Percentiles rank a stretch among this genome's conserved stretches.
Conservation (phyloP, 2,888 invertebrate genomes). For the Chrysolina oricalcia region DNA sequence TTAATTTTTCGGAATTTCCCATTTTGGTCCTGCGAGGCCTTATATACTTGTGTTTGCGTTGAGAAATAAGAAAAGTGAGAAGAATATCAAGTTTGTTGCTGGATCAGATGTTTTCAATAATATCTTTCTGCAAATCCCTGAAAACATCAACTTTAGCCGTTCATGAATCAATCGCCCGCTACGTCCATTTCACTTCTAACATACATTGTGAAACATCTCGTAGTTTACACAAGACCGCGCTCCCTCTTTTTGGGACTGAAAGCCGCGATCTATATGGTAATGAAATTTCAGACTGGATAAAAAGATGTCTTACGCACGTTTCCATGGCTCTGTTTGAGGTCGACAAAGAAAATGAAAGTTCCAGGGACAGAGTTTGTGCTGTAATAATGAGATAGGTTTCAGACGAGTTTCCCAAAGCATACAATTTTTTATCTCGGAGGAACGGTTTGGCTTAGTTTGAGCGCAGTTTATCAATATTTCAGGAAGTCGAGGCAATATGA, state of each 20-base stretch:
- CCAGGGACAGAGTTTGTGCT: neutral
- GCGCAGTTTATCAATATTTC: neutral
- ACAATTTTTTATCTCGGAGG: neutral
- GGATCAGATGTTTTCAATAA: no score
- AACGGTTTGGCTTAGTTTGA: neutral
- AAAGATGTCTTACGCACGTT: slow-evolving; percentile 32
- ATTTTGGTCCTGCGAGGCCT: no score
- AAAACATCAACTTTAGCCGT: no score
- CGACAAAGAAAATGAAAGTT: slow-evolving; percentile 36
- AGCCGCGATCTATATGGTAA: slow-evolving; percentile 48
- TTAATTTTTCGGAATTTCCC: no score
- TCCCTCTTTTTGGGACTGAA: slow-evolving; percentile 24
- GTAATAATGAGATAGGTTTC: slow-evolving; percentile 21
- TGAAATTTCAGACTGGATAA: slow-evolving; percentile 38
- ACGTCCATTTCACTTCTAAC: no score
- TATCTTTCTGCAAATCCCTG: no score
- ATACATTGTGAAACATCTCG: neutral
- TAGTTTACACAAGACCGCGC: slow-evolving; percentile 26
- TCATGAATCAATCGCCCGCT: no score
- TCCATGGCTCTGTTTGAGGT: slow-evolving; percentile 23
- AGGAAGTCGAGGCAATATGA: neutral
- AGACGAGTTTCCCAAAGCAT: neutral
- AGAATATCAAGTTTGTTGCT: no score
- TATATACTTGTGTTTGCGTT: no score
- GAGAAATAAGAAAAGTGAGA: no score